Conservation (phyloP, 2,113 vertebrate genomes). For the Dipodomys spectabilis region DNA sequence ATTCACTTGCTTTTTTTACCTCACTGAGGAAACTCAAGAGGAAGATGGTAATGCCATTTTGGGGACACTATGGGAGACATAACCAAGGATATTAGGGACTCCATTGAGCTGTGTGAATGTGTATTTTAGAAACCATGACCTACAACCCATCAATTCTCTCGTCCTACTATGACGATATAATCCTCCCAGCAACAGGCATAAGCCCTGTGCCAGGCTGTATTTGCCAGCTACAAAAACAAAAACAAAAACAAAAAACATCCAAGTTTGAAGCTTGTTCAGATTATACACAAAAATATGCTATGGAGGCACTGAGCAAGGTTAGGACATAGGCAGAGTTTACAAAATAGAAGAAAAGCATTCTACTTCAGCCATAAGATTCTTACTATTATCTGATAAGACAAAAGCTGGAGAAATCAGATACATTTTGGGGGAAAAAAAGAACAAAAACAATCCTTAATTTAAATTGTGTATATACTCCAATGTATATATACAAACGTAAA, state of each 20-base stretch:
- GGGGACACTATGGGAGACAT: not conserved
- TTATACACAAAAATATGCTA: not conserved
- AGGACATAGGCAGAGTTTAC: not conserved
- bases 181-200: not conserved
- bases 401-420: not conserved
- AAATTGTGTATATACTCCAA: not conserved
- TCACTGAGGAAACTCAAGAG: not conserved
- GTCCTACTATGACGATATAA: not conserved
- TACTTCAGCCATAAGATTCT: slow-evolving; percentile 30
- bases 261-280: not conserved
- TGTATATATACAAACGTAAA: not conserved
- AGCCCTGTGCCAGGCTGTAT: not conserved
- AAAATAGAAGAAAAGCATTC: slow-evolving; percentile 41
- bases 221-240: not conserved
- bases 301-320: not conserved
- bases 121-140: not conserved
- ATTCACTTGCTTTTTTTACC: not conserved
- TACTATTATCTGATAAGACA: slow-evolving; percentile 22
- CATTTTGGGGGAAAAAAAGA: not conserved
- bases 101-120: not conserved
- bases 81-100: not conserved
- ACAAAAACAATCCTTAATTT: not conserved
- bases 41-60: not conserved
- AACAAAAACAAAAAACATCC: not conserved
- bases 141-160: not conserved